A percentile compares a stretch with the other conserved stretches of the same genome.
Evolutionary conservation across 2,888 invertebrate species (phyloP).

Genomic region (Zootermopsis nevadensis): DNA sequence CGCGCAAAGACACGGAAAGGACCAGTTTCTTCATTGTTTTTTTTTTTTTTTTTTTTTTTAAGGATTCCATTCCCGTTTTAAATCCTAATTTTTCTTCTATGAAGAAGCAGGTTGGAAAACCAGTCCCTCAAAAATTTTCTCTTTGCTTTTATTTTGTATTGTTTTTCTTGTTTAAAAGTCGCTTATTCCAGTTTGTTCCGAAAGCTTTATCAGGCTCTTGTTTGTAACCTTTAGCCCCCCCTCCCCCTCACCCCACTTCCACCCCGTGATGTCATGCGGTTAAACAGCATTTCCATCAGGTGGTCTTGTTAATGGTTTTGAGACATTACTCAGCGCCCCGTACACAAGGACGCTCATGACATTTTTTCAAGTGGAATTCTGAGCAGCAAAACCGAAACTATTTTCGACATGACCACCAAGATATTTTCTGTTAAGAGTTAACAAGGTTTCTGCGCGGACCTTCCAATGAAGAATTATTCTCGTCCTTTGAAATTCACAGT

Average conservation of each 20-base stretch:
- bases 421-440: neutral
- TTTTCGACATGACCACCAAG: neutral
- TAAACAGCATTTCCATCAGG: constrained; percentile 12
- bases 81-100: neutral
- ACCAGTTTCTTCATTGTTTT: neutral
- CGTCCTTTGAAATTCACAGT: neutral
- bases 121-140: neutral
- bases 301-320: neutral
- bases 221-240: neutral
- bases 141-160: neutral
- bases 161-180: neutral
- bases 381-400: neutral
- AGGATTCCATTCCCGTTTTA: constrained; percentile 3
- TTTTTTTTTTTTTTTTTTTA: neutral
- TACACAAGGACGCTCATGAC: neutral
- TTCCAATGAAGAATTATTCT: neutral
- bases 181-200: neutral
- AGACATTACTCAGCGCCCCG: neutral
- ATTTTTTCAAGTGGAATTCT: neutral
- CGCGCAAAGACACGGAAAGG: no score
- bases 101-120: neutral
- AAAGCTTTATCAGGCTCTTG: neutral
- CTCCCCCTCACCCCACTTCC: no score
- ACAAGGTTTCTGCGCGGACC: neutral
- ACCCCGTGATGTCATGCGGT: neutral